Conservation (phyloP, 2,797 vertebrate species). For the Agapornis canus region DNA sequence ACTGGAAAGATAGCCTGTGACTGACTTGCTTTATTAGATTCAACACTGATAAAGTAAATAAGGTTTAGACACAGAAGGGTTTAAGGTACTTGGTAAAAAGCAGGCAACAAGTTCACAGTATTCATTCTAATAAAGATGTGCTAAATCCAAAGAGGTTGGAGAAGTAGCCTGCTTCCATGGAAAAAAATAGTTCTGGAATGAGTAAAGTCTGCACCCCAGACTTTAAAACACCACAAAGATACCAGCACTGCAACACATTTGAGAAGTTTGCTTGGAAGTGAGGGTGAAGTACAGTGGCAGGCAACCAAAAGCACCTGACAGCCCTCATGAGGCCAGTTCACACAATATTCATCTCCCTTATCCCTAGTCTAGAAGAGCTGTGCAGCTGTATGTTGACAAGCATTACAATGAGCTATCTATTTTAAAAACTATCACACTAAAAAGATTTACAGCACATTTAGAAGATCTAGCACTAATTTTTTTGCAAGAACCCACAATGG, state of each 20-base stretch:
- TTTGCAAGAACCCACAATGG: conserved; percentile 1
- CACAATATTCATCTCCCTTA: neutral
- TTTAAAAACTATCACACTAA: neutral
- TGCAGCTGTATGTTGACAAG: neutral
- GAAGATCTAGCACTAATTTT: conserved; percentile 33
- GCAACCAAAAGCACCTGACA: neutral
- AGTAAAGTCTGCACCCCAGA: neutral
- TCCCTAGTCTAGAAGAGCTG: neutral
- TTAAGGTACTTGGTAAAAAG: neutral
- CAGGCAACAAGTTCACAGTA: neutral
- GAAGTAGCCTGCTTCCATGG: neutral
- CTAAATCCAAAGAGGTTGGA: neutral
- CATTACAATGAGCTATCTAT: neutral
- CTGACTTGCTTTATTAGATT: neutral
- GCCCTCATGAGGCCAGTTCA: neutral
- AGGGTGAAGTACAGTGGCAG: neutral
- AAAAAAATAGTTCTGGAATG: neutral
- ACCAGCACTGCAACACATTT: neutral
- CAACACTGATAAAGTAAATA: neutral
- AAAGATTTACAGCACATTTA: conserved; percentile 21
- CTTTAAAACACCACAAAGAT: neutral
- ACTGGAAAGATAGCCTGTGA: neutral
- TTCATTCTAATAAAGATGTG: neutral
- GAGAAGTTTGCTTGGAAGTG: neutral
- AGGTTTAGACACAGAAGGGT: neutral